A percentile compares a stretch with the other conserved stretches of the same genome.
Evolutionary conservation across 2,888 invertebrate genomes (phyloP).

Genomic region (Dryomyza anilis): DNA sequence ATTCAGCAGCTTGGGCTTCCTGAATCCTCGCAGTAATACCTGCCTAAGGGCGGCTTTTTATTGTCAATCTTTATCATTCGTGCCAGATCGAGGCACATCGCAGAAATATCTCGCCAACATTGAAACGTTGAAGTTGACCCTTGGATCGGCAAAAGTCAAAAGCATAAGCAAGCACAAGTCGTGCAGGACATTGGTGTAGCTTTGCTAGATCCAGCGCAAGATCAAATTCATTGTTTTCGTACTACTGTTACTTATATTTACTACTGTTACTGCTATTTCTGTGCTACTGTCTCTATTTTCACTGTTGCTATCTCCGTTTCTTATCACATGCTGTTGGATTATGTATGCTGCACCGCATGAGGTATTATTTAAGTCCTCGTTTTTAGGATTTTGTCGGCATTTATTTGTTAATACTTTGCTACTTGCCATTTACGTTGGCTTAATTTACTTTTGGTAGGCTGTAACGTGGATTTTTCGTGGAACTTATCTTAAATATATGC

Average conservation of each 20-base stretch:
- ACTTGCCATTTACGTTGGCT: constrained; percentile 34
- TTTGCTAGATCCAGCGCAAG: constrained; percentile 21
- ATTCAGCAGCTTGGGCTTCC: background rate
- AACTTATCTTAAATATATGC: constrained; percentile 23
- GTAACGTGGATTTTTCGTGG: constrained; percentile 28
- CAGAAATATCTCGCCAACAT: too few species aligned
- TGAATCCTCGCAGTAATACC: background rate
- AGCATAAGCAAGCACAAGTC: constrained; percentile 33
- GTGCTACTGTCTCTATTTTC: background rate
- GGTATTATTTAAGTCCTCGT: background rate
- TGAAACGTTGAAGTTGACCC: background rate
- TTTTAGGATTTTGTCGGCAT: constrained; percentile 24
- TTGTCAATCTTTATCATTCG: background rate
- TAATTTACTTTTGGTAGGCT: constrained; percentile 53
- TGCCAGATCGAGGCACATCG: background rate
- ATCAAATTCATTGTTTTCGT: too few species aligned
- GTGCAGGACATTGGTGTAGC: background rate
- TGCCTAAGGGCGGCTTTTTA: background rate
- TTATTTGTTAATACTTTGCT: constrained; percentile 17
- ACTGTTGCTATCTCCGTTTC: background rate
- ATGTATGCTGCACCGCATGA: constrained; percentile 26
- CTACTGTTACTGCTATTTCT: too few species aligned
- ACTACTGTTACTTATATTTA: background rate
- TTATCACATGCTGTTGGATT: constrained; percentile 42
- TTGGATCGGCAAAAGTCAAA: constrained; percentile 48